These are phyloP conservation scores for Apostichopus parvimensis DNA, from an alignment of 35 echinoderm and acorn worm genomes.

Conservation along the genomic window DNA sequence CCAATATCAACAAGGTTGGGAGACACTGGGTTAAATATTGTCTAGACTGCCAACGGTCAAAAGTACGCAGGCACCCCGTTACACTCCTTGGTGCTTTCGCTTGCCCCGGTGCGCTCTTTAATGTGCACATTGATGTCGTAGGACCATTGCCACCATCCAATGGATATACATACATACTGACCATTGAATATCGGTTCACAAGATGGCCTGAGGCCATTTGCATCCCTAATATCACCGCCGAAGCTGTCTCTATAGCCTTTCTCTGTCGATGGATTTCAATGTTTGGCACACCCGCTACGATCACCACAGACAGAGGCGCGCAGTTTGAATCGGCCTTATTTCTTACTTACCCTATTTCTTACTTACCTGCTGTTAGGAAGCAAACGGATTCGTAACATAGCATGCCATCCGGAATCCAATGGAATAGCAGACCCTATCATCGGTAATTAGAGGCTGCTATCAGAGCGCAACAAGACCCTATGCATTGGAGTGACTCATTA, in stretches of 20 bases:
- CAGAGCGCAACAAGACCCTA: neutral
- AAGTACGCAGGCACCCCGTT: neutral
- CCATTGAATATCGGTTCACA: too few relatives aligned
- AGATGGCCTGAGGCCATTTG: too few relatives aligned
- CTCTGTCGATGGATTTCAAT: too few relatives aligned
- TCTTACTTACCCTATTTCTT: too few relatives aligned
- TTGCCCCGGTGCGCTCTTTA: slow-evolving; percentile 32
- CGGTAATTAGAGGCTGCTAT: neutral
- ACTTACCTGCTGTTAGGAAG: neutral
- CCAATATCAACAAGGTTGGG: neutral
- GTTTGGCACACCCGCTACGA: neutral
- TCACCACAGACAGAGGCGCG: slow-evolving; percentile 54
- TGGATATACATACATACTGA: too few relatives aligned
- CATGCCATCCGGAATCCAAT: neutral
- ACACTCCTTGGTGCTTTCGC: slow-evolving; percentile 43
- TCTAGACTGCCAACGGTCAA: neutral
- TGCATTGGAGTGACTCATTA: neutral
- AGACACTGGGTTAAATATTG: neutral
- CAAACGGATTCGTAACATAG: slow-evolving; percentile 29
- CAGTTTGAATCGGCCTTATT: slow-evolving; percentile 51
- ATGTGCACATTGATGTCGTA: slow-evolving; percentile 63
- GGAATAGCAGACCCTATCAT: neutral
- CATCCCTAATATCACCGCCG: too few relatives aligned
- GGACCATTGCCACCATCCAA: slow-evolving; percentile 32
- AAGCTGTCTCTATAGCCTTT: too few relatives aligned